These are phyloP conservation scores for Lutraria lutraria DNA, from an alignment of 2,888 invertebrate genomes.

Conservation along the genomic window DNA sequence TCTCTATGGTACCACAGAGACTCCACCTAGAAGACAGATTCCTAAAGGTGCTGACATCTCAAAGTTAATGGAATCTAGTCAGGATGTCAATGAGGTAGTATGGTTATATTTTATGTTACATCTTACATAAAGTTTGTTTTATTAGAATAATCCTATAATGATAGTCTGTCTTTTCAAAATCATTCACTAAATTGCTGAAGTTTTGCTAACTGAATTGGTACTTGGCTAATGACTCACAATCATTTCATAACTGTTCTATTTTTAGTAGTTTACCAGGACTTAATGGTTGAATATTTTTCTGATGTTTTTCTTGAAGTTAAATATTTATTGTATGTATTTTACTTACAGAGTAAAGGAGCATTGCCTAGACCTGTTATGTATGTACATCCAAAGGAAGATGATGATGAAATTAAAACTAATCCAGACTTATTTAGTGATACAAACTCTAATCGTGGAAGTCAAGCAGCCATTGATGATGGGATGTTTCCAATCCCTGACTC, in stretches of 20 bases:
- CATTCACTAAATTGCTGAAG: too few species aligned
- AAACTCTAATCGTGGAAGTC: slow-evolving; percentile 76
- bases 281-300: neutral
- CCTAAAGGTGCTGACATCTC: slow-evolving; percentile 56
- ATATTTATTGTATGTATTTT: neutral
- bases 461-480: slow-evolving; percentile 74
- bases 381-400: slow-evolving; percentile 70
- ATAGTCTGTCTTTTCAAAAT: too few species aligned
- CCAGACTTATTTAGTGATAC: slow-evolving; percentile 83
- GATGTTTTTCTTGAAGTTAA: neutral
- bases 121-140: too few species aligned
- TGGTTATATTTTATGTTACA: too few species aligned
- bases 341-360: slow-evolving; percentile 46
- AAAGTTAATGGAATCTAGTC: slow-evolving; percentile 36
- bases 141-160: too few species aligned
- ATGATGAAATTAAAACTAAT: slow-evolving; percentile 80
- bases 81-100: slow-evolving; percentile 1
- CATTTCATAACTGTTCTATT: too few species aligned
- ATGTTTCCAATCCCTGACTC: slow-evolving; percentile 74
- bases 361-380: slow-evolving; percentile 80
- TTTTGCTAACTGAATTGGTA: too few species aligned
- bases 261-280: too few species aligned
- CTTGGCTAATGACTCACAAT: too few species aligned
- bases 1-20: slow-evolving; percentile 55
- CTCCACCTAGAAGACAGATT: slow-evolving; percentile 64